A percentile compares a stretch with the other conserved stretches of the same genome.
phyloP scores from a whole-genome alignment of 2,797 vertebrate species.

The Rachycentron canadum region DNA sequence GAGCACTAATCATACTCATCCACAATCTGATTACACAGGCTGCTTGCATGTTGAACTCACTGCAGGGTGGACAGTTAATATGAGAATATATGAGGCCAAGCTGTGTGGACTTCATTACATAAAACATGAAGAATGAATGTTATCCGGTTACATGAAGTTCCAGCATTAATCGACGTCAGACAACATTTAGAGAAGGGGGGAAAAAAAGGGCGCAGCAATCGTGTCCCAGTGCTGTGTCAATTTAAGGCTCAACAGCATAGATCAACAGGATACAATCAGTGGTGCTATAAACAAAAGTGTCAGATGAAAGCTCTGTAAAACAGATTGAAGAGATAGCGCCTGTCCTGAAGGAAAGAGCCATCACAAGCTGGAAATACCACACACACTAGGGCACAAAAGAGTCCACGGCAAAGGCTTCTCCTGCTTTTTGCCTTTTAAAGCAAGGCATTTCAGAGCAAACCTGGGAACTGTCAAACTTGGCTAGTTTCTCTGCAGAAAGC shows the following conservation, averaged over 20 bases:
- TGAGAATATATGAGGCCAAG: constrained; percentile 51
- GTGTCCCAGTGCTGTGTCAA: constrained; percentile 45
- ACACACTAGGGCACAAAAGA: constrained; percentile 56
- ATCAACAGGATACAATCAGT: constrained; percentile 68
- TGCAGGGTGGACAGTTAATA: constrained; percentile 63
- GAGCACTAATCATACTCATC: constrained; percentile 62
- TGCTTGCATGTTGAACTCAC: constrained; percentile 53
- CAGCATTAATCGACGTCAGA: constrained; percentile 47
- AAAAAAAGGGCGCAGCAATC: not conserved
- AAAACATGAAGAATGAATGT: constrained; percentile 72
- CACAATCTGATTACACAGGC: constrained; percentile 58
- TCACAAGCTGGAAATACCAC: constrained; percentile 72
- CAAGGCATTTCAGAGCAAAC: constrained; percentile 82
- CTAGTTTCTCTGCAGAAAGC: constrained; percentile 74
- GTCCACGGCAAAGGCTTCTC: constrained; percentile 63
- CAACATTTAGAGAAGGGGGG: constrained; percentile 25
- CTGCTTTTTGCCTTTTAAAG: constrained; percentile 85
- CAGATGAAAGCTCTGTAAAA: constrained; percentile 57
- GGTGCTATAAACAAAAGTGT: constrained; percentile 64
- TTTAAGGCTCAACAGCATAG: constrained; percentile 46
- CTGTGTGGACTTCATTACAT: constrained; percentile 68
- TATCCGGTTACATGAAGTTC: constrained; percentile 48
- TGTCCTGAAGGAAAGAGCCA: constrained; percentile 51
- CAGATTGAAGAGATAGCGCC: constrained; percentile 65
- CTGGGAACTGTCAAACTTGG: constrained; percentile 82